A percentile compares a stretch with the other conserved stretches of the same genome.
Evolutionary conservation across 1,140 invertebrate species (phyloP).

Genomic region (Atta texana): DNA sequence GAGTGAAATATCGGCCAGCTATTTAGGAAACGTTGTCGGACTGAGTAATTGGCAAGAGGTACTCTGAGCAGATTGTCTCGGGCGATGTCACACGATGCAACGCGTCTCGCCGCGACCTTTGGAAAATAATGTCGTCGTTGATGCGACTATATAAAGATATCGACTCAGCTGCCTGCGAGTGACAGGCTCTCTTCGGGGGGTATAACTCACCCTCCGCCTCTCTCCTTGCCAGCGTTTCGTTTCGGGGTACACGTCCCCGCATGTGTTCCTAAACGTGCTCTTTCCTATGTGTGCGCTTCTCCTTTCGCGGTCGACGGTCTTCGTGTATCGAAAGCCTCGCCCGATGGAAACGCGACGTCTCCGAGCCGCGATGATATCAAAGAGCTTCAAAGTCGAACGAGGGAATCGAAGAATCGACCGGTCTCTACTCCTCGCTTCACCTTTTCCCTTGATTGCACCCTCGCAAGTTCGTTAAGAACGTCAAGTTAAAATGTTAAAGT

Average conservation of each 20-base stretch:
- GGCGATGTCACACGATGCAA: slow-evolving; percentile 44
- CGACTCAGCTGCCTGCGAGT: slow-evolving; percentile 77
- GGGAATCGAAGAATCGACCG: slow-evolving; percentile 56
- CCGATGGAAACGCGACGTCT: slow-evolving; percentile 59
- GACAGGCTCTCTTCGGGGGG: slow-evolving; percentile 79
- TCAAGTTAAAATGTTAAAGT: slow-evolving; percentile 2
- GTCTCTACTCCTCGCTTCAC: slow-evolving; percentile 53
- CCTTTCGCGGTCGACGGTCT: slow-evolving; percentile 45
- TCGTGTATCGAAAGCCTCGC: slow-evolving; percentile 49
- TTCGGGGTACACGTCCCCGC: slow-evolving; percentile 67
- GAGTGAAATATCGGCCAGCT: not conserved
- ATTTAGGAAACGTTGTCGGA: not conserved
- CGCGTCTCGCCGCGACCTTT: slow-evolving; percentile 56
- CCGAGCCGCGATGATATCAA: slow-evolving; percentile 69
- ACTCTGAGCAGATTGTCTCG: slow-evolving; percentile 34
- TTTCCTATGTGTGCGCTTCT: slow-evolving; percentile 44
- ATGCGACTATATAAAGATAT: slow-evolving; percentile 80
- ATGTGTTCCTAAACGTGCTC: slow-evolving; percentile 63
- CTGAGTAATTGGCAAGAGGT: slow-evolving; percentile 33
- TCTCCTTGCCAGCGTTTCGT: slow-evolving; percentile 64
- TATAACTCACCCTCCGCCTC: slow-evolving; percentile 56
- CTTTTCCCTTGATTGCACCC: slow-evolving; percentile 61
- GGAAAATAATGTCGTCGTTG: slow-evolving; percentile 79
- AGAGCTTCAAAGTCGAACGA: slow-evolving; percentile 71
- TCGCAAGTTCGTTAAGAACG: slow-evolving; percentile 41